Percentiles rank a stretch among this genome's conserved stretches.
These are phyloP conservation scores for Holothuria glaberrima DNA, from an alignment of 35 echinoderm and acorn worm species.

Conservation along the genomic window DNA sequence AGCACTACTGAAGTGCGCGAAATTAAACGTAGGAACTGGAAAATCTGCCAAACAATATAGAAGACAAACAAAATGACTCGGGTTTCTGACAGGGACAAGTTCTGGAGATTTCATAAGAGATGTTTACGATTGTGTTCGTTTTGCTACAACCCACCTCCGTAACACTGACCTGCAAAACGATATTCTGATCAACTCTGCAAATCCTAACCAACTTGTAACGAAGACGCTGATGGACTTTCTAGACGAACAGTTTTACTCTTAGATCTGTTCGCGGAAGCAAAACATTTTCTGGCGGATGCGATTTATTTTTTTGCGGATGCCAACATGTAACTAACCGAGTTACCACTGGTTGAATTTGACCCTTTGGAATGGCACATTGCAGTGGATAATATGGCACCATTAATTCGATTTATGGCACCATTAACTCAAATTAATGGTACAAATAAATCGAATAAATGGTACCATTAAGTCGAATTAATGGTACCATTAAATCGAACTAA, in stretches of 20 bases:
- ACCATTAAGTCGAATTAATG: too few species aligned
- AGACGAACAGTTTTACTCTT: background rate
- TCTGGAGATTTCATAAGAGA: too few species aligned
- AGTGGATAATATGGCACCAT: background rate
- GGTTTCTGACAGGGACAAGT: background rate
- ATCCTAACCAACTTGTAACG: background rate
- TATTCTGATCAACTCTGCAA: background rate
- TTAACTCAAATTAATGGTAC: too few species aligned
- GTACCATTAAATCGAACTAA: too few species aligned
- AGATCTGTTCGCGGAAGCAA: background rate
- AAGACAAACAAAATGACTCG: constrained; percentile 5
- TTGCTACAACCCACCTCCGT: background rate
- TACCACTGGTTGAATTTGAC: background rate
- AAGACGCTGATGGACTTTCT: background rate
- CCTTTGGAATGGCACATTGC: background rate
- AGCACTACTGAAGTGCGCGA: background rate
- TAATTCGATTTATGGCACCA: too few species aligned
- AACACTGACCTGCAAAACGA: constrained; percentile 1
- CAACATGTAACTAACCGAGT: background rate
- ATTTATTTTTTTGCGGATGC: background rate
- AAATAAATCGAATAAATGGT: too few species aligned
- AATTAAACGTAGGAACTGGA: background rate
- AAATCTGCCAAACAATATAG: background rate
- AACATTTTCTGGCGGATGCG: background rate
- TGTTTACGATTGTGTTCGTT: background rate